Evolutionary conservation across 2,888 invertebrate species (phyloP).

Genomic region (Hyppa rectilinea): DNA sequence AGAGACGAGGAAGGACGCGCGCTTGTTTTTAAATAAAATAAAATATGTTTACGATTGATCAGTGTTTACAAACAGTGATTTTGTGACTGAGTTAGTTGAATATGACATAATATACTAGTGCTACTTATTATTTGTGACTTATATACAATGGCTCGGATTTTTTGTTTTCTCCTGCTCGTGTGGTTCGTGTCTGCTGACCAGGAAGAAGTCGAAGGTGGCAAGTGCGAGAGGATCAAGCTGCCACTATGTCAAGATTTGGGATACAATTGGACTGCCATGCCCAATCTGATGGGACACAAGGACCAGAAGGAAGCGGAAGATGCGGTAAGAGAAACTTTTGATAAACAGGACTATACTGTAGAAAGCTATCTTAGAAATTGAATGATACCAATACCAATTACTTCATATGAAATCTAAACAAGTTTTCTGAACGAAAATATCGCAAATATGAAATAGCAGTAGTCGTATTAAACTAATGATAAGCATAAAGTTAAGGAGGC

Average conservation of each 20-base stretch:
- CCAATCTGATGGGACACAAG: constrained; percentile 95
- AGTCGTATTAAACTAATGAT: constrained; percentile 28
- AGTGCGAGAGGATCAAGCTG: constrained; percentile 95
- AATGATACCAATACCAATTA: constrained; percentile 21
- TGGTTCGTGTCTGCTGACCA: constrained; percentile 85
- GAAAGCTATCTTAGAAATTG: not conserved
- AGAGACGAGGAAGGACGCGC: constrained; percentile 71
- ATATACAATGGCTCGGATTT: constrained; percentile 84
- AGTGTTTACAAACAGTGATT: constrained; percentile 79
- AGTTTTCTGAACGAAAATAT: constrained; percentile 13
- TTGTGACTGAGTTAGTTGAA: constrained; percentile 79
- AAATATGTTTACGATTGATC: constrained; percentile 82
- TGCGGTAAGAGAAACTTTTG: constrained; percentile 90
- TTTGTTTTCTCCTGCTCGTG: constrained; percentile 79
- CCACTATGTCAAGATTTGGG: constrained; percentile 95
- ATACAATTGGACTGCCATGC: constrained; percentile 97
- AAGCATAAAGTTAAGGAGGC: constrained; percentile 37
- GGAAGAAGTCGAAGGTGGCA: constrained; percentile 87
- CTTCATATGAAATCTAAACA: constrained; percentile 22
- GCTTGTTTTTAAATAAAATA: constrained; percentile 44
- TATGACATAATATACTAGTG: constrained; percentile 79
- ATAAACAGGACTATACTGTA: constrained; percentile 9
- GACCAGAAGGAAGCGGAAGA: constrained; percentile 95
- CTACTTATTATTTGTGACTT: constrained; percentile 71
- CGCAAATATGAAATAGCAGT: constrained; percentile 20